These are phyloP conservation scores for Emydoidea blandingii DNA, from an alignment of 2,797 vertebrate genomes.

Conservation along the genomic window DNA sequence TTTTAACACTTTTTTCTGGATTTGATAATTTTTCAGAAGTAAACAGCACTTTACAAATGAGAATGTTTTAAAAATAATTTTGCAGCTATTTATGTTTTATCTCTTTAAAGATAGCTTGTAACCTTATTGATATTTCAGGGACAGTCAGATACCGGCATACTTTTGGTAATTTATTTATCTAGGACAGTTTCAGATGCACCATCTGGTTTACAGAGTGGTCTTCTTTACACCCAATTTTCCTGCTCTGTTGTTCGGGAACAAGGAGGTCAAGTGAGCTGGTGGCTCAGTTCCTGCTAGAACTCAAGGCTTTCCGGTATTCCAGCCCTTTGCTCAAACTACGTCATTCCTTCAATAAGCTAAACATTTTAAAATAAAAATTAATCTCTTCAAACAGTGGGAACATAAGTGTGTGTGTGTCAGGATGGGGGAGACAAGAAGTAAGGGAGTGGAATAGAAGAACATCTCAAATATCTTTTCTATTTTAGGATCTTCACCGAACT, in stretches of 20 bases:
- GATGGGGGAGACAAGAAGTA: neutral
- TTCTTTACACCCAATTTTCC: neutral
- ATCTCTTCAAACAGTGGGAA: neutral
- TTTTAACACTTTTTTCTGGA: neutral
- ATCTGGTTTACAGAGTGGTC: neutral
- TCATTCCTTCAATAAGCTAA: neutral
- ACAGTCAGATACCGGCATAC: neutral
- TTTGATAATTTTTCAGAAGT: neutral
- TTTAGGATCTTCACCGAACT: conserved; percentile 96
- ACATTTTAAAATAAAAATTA: neutral
- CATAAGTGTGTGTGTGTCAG: neutral
- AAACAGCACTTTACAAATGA: neutral
- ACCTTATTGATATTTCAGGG: neutral
- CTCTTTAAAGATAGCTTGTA: conserved; percentile 6
- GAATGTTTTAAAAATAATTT: neutral
- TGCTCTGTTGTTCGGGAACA: neutral
- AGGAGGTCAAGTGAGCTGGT: neutral
- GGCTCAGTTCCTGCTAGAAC: neutral
- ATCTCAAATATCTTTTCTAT: neutral
- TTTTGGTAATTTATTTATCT: neutral
- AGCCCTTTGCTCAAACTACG: neutral
- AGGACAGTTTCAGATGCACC: neutral
- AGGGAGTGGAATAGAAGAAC: neutral
- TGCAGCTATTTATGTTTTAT: neutral
- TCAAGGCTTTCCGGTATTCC: neutral